Base-by-base conservation (phyloP, 2,797 vertebrate species). In the Jordanella pulchra region DNA sequence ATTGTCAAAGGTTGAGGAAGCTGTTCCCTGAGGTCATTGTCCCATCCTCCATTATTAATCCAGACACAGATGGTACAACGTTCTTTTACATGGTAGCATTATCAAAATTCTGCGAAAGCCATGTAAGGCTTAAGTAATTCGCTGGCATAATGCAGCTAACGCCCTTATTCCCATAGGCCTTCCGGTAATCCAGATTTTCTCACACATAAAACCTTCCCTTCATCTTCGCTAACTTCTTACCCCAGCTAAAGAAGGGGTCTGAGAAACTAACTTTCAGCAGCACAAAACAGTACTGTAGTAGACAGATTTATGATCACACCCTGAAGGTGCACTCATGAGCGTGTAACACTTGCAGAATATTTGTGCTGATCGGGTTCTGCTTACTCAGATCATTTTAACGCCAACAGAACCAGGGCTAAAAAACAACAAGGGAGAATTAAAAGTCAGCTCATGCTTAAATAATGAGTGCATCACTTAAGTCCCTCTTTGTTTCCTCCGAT, bases 371-470 rank as follows among this genome's bases (percentile, higher is more conserved):
- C 30, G 44, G 77, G 89, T 89, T 84, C 78, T 86, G 88, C 84
- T 88, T 90, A 88, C 84, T 84, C 77, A 72, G 78, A 85, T 88
- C 3, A 71, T 87, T 87, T 84, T 88, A 84, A 87, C 76, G 84
- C 39, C 5, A 86, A 81, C 61, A 65, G 81, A 73, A 83, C 79
- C 42, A 27, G 65, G 51, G 64, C 73, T 84, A 84, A 86, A 87
- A 71, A 71, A 39, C 69, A 50, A 78, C 81, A 74, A 58, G 60
- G 63, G 72, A 87, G 81, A 81, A 69, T 84, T 88, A 86, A 89
- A 86, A 86, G 82, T 81, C 78, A 73, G 35, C 77, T 90, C 81
- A 82, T 91, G 90, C 73, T 87, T 88, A 90, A 92, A 87, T 90
- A 90, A 91, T 89, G 86, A 89, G 76, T 3, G 65, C 83, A 87